phyloP scores from a whole-genome alignment of 2,797 vertebrate species.

The Nannoperca obscura region DNA sequence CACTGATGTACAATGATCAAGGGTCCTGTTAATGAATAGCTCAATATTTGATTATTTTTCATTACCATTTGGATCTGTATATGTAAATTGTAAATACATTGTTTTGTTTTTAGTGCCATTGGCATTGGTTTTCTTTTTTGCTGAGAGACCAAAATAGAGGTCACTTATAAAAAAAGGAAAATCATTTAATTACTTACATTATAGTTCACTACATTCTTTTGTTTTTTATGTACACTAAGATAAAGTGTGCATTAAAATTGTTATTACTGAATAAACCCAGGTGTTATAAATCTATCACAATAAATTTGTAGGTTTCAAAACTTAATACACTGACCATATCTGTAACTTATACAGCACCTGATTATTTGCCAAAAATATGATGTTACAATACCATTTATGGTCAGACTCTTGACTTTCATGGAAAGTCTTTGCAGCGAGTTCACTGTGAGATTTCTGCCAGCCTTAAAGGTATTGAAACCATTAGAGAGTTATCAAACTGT shows the following conservation, averaged over 20 bases:
- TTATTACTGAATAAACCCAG: constrained; percentile 21
- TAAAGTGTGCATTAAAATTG: not conserved
- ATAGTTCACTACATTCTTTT: constrained; percentile 10
- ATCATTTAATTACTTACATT: constrained; percentile 7
- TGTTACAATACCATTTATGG: constrained; percentile 72
- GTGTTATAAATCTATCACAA: constrained; percentile 47
- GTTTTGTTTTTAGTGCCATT: constrained; percentile 3
- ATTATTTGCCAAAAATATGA: constrained; percentile 65
- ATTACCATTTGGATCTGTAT: not conserved
- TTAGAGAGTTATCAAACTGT: constrained; percentile 57
- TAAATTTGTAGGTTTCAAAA: constrained; percentile 53
- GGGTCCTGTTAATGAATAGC: not conserved
- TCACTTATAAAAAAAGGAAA: constrained; percentile 3
- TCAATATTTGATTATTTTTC: not conserved
- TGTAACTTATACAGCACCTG: constrained; percentile 27
- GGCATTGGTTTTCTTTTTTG: not conserved
- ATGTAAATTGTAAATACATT: not conserved
- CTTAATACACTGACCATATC: constrained; percentile 26
- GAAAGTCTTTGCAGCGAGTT: constrained; percentile 45
- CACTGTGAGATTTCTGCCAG: constrained; percentile 69
- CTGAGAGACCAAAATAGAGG: not conserved
- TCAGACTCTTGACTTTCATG: constrained; percentile 43
- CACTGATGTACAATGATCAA: not conserved
- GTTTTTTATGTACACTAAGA: constrained; percentile 3
- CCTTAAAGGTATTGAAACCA: constrained; percentile 51